Conservation (phyloP, 2,113 vertebrate genomes). For the Esox niger region DNA sequence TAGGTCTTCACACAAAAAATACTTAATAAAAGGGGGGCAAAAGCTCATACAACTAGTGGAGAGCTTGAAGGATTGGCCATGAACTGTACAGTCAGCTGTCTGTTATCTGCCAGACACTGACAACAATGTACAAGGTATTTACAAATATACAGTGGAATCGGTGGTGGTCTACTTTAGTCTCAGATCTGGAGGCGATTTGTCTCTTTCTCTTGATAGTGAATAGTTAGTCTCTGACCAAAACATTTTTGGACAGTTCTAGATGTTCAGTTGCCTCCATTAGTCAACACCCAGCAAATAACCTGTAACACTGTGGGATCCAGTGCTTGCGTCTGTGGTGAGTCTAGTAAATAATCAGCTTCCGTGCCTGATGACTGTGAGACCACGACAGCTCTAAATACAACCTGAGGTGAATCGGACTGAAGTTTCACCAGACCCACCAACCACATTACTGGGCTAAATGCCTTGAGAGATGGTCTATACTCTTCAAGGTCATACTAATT, state of each 20-base stretch:
- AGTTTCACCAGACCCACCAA: slow-evolving; percentile 4
- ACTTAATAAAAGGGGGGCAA: slow-evolving; percentile 30
- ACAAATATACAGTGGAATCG: slow-evolving; percentile 70
- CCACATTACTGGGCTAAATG: not conserved
- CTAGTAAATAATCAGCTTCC: too few species aligned
- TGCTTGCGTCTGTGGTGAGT: too few species aligned
- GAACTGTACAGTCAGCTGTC: slow-evolving; percentile 55
- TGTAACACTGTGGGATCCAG: too few species aligned
- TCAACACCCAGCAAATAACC: too few species aligned
- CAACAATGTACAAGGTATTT: slow-evolving; percentile 69
- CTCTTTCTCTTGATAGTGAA: not conserved
- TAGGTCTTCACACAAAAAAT: slow-evolving; percentile 13
- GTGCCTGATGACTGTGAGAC: too few species aligned
- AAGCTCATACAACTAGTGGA: slow-evolving; percentile 27
- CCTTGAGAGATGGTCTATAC: not conserved
- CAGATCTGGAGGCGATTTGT: too few species aligned
- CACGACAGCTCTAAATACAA: too few species aligned
- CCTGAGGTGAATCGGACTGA: not conserved
- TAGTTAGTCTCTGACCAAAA: not conserved
- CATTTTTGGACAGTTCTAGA: not conserved
- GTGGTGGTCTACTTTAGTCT: not conserved
- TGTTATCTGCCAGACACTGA: slow-evolving; percentile 38
- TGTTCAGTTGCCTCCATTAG: too few species aligned
- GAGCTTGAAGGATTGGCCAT: slow-evolving; percentile 37
- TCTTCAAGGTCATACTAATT: not conserved